These are phyloP conservation scores for Symphodus melops DNA, from an alignment of 2,113 vertebrate species.

Conservation along the genomic window DNA sequence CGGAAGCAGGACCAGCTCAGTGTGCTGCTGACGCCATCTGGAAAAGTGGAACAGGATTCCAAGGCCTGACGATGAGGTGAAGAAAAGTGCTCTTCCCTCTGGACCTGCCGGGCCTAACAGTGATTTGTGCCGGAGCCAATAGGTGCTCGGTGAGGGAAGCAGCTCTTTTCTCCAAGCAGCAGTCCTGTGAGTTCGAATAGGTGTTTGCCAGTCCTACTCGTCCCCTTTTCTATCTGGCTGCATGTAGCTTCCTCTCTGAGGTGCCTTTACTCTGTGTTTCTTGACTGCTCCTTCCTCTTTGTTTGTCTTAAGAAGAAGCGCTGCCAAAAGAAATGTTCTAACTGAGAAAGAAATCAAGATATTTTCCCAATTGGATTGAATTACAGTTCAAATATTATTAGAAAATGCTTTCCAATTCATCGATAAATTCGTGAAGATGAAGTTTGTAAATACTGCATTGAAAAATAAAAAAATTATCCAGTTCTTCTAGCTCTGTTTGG, in stretches of 20 bases:
- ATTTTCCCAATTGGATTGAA: background rate
- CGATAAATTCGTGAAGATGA: background rate
- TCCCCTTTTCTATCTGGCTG: constrained; percentile 18
- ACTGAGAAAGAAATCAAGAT: constrained; percentile 24
- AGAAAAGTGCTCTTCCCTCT: constrained; percentile 83
- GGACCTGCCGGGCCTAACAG: constrained; percentile 61
- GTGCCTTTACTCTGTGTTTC: constrained; percentile 36
- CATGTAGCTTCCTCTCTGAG: constrained; percentile 25
- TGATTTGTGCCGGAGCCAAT: constrained; percentile 79
- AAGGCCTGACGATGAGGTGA: constrained; percentile 80
- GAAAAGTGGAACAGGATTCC: constrained; percentile 79
- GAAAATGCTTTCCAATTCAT: background rate
- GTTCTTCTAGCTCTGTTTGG: background rate
- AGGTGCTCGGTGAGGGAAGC: constrained; percentile 48
- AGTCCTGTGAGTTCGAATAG: constrained; percentile 65
- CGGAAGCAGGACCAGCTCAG: constrained; percentile 69
- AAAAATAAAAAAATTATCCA: background rate
- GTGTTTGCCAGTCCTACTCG: constrained; percentile 46
- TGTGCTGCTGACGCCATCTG: constrained; percentile 81
- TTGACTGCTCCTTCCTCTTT: constrained; percentile 39
- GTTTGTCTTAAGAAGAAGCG: constrained; percentile 31
- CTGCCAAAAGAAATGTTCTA: constrained; percentile 32
- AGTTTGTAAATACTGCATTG: background rate
- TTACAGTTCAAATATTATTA: constrained; percentile 8
- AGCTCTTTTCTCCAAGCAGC: constrained; percentile 54